phyloP scores from a whole-genome alignment of 2,113 vertebrate species.

The Carassius gibelio region DNA sequence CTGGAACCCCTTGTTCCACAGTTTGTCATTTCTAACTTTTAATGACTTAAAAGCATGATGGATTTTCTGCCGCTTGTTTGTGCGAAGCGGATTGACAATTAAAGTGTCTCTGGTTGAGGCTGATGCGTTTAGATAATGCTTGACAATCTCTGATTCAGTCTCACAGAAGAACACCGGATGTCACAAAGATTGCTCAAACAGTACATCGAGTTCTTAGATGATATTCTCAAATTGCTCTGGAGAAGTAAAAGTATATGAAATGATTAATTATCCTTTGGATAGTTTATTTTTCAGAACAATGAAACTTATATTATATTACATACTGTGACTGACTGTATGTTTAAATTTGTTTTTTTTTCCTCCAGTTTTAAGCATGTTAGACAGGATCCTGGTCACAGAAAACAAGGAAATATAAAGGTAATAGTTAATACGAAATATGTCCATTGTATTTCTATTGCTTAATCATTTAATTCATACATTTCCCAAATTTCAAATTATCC shows the following conservation, averaged over 20 bases:
- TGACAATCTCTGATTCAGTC: conserved; percentile 3
- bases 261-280: not conserved
- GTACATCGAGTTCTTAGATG: not conserved
- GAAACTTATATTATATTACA: not conserved
- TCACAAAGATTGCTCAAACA: not conserved
- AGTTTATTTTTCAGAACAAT: not conserved
- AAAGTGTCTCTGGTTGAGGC: not conserved
- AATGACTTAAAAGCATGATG: not conserved
- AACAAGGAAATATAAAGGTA: too few relatives aligned
- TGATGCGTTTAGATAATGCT: not conserved
- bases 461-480: too few relatives aligned
- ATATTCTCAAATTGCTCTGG: not conserved
- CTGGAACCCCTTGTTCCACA: not conserved
- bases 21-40: conserved; percentile 1
- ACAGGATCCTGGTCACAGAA: not conserved
- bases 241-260: not conserved
- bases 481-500: too few relatives aligned
- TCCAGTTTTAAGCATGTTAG: not conserved
- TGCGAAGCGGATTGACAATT: not conserved
- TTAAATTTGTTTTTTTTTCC: not conserved
- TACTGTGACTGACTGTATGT: not conserved
- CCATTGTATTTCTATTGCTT: too few relatives aligned
- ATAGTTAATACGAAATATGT: too few relatives aligned
- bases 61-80: not conserved
- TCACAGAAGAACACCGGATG: not conserved